Percentiles rank a stretch among this genome's conserved stretches.
Evolutionary conservation across 2,888 invertebrate species (phyloP).

Genomic region (Byasa hedistus): DNA sequence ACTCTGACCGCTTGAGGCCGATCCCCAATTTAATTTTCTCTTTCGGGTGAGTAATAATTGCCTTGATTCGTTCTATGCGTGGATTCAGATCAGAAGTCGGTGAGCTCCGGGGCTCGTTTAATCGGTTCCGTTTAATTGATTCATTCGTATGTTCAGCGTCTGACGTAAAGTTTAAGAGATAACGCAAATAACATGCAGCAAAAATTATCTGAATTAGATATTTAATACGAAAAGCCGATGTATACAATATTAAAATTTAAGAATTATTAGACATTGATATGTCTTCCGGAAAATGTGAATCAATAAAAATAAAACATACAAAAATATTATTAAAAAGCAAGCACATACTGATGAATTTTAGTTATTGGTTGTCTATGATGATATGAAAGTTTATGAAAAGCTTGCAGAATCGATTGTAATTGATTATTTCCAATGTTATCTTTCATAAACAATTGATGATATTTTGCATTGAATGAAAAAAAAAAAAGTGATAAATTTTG

Average conservation of each 20-base stretch:
- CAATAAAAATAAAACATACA: no score
- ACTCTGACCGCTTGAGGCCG: slow-evolving; percentile 56
- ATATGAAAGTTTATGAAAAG: no score
- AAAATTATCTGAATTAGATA: neutral
- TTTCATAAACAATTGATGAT: neutral
- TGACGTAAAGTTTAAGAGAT: slow-evolving; percentile 33
- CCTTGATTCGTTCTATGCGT: slow-evolving; percentile 72
- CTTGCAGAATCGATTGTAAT: no score
- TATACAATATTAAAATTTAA: no score
- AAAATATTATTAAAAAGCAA: no score
- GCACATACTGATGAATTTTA: no score
- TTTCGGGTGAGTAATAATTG: slow-evolving; percentile 69
- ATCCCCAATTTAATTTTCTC: slow-evolving; percentile 72
- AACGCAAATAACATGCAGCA: neutral
- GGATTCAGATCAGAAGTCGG: slow-evolving; percentile 45
- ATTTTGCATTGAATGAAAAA: no score
- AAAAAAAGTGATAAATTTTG: slow-evolving; percentile 55
- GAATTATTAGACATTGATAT: no score
- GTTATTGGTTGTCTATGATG: no score
- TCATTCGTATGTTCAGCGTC: slow-evolving; percentile 51
- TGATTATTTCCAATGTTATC: no score
- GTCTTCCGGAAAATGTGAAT: no score
- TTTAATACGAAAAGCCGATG: no score
- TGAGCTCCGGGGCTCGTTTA: slow-evolving; percentile 50
- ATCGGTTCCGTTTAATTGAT: slow-evolving; percentile 68